These are phyloP conservation scores for Crocodylus rhombifer DNA, from an alignment of 2,797 vertebrate genomes.

Conservation along the genomic window DNA sequence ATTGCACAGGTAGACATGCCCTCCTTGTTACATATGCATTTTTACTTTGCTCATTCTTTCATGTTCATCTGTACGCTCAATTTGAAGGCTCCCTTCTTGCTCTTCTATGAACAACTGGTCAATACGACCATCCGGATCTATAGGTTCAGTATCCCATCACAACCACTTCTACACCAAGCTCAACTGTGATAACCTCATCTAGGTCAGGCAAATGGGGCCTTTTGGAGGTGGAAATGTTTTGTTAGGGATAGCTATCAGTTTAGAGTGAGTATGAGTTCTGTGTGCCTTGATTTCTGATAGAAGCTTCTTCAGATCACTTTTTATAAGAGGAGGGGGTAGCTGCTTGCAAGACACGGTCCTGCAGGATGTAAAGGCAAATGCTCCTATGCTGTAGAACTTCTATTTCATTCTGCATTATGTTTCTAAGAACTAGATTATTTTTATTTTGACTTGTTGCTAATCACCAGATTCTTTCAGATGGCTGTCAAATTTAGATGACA, in stretches of 20 bases:
- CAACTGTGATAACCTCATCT: not conserved
- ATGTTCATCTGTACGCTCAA: not conserved
- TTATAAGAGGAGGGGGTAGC: not conserved
- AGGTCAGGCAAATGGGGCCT: accelerated
- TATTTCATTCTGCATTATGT: not conserved
- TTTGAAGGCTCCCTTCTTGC: not conserved
- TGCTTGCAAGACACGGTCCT: not conserved
- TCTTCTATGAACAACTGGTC: accelerated
- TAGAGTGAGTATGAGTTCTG: accelerated
- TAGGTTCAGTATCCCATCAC: not conserved
- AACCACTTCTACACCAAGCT: not conserved
- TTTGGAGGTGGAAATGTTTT: not conserved
- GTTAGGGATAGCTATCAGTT: not conserved
- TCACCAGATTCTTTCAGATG: not conserved
- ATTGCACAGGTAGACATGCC: no score
- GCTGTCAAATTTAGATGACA: not conserved
- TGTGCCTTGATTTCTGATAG: accelerated
- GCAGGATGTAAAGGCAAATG: not conserved
- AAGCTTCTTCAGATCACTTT: not conserved
- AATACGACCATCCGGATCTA: accelerated
- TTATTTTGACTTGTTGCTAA: no score
- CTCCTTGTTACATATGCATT: no score
- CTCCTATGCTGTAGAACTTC: not conserved
- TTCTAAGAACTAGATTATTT: not conserved
- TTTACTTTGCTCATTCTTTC: not conserved